phyloP scores from a whole-genome alignment of 1,140 invertebrate genomes.

The Tetragnatha versicolor region DNA sequence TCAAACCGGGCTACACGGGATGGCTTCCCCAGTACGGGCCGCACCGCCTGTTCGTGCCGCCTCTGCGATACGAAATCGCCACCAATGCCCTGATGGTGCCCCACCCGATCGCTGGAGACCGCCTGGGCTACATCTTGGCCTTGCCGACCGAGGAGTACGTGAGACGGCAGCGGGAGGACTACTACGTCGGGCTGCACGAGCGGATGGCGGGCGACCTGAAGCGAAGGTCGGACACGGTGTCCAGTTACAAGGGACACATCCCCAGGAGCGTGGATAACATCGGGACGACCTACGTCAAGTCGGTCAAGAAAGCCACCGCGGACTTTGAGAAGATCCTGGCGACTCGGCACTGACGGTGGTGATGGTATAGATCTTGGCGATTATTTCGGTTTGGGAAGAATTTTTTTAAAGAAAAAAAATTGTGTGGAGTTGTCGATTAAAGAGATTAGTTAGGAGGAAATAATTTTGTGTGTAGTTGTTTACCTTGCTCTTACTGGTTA shows the following conservation, averaged over 20 bases:
- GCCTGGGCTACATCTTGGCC: slow-evolving; percentile 13
- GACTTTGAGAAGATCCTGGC: slow-evolving; percentile 8
- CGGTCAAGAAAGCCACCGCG: slow-evolving; percentile 10
- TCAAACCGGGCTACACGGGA: slow-evolving; percentile 22
- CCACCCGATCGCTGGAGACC: slow-evolving; percentile 6
- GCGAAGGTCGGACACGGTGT: not conserved
- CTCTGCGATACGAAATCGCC: not conserved
- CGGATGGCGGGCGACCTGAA: not conserved
- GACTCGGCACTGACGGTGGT: too few species aligned
- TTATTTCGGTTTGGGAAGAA: too few species aligned
- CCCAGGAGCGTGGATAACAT: slow-evolving; percentile 16
- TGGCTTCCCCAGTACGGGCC: slow-evolving; percentile 16
- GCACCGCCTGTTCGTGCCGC: not conserved
- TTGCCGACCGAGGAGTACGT: not conserved
- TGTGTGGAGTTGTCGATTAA: too few species aligned
- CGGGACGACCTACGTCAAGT: not conserved
- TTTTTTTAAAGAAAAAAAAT: too few species aligned
- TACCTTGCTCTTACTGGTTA: too few species aligned
- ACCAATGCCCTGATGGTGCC: slow-evolving; percentile 9
- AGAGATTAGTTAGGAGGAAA: too few species aligned
- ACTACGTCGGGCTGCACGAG: not conserved
- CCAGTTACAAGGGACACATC: slow-evolving; percentile 14
- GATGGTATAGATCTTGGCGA: too few species aligned
- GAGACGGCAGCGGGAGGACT: slow-evolving; percentile 4
- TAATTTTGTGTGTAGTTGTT: too few species aligned